Base-by-base conservation (phyloP, 2,888 invertebrate species). In the Leptodirus hochenwartii region DNA sequence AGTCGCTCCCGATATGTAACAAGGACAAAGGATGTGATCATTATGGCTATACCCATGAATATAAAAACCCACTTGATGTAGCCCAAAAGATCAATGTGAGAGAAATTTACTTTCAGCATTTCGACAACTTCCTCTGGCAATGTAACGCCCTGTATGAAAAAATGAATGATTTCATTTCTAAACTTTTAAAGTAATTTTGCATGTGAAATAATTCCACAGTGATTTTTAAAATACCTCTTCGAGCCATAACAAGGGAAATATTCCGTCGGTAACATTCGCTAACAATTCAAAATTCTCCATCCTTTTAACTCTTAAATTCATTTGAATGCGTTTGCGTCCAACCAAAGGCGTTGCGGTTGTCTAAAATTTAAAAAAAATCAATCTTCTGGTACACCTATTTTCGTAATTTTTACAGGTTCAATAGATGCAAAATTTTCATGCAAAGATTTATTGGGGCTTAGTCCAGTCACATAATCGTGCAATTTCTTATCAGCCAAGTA, bases 341-440 rank as follows among this genome's bases (percentile, higher is more conserved):
- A 53, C 46, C 4, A 71, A 34, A 3, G 65, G 62, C 1, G 56
- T 58, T 1, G 68, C 69, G 1, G 63, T 66, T 32, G 53, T 49
- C 67, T 67, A 49, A 2, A 43, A 48, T 27, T 28, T 30, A 9
- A 22, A 34, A 12, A 29, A 22, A n/a, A 31, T 22, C 11, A 13
- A 8, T 29, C 25, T 16, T 29, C 25, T 15, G 8, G 15, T 24
- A 9, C 25, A 24, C 11, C 6, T 20, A 20, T 20, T 20, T 20
- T n/a, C 20, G 14, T 11, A 12, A 20, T 22, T 47, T 59, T 55
- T 43, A 72, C 65, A 22, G 73, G 69, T 35, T 76, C 74, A 16
- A 76, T 50, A 37, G 66, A 61, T 3, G 70, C 47, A 35, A 50
- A 67, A 6, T 64, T 68, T 26, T 61, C 61, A 39, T 76, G 75